Evolutionary conservation across 2,113 vertebrate genomes (phyloP), one percentile per base, ranked within the genome.

Genomic region (Myiozetetes cayanensis): DNA sequence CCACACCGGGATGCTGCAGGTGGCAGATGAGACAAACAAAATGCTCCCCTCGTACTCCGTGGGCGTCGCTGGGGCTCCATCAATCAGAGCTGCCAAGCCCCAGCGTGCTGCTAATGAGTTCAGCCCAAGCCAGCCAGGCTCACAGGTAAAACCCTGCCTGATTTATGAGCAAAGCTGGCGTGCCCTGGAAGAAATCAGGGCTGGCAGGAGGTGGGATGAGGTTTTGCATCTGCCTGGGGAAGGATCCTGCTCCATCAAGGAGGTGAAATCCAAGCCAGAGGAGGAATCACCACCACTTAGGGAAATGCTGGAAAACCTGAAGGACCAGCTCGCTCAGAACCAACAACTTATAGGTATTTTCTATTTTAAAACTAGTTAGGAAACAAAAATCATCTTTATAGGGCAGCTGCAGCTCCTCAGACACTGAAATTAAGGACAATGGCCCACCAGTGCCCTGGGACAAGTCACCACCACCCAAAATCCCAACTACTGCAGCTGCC

Each of bases 71-170:
- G 28, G 18, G 18, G 43, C 93, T 46, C 47, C 93, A 91, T 95
- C 84, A 86, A 96, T 92, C 89, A 94, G 86, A 91, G 93, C 89
- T 89, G 93, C 71, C 85, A 87, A 6, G 49, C 58, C 91, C 74
- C 87, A 89, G 74, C 89, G 65, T 43, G 49, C 59, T 1, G 17
- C 93, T 93, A 85, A 93, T 43, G 90, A 95, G 90, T 55, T 93
- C 70, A 3, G 96, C 81, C 74, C 90, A 35, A 10, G 8, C 73
- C 24, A 0, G 0, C 31, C 1, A 0, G 80, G 47, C 68, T 80
- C 8, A 0, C 66, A 75, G 84, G 80, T 63, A 86, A 93, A 92
- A 82, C n/a, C 67, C 82, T 59, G 66, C 66, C 50, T 93, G 91
- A 97, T 90, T 87, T 89, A 94, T 70, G 91, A 85, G 67, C 71